Evolutionary conservation across 2,888 invertebrate genomes (phyloP).

Genomic region (Crossocerus cetratus): DNA sequence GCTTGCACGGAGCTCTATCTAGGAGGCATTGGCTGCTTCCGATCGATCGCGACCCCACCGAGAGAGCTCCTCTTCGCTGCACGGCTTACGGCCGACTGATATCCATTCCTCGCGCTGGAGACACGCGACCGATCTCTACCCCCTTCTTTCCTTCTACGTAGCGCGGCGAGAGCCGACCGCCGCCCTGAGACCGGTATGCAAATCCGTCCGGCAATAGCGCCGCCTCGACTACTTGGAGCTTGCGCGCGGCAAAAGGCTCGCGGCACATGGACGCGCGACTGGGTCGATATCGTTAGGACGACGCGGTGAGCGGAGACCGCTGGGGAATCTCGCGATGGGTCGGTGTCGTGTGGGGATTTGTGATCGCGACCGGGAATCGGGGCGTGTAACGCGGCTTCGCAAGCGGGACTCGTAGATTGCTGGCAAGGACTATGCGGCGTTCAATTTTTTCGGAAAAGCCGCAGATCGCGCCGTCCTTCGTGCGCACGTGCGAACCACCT

Average conservation of each 20-base stretch:
- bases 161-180: not conserved
- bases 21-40: not conserved
- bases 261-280: too few relatives aligned
- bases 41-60: conserved; percentile 31
- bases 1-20: not conserved
- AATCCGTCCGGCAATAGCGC: too few relatives aligned
- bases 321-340: too few relatives aligned
- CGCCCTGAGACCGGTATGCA: too few relatives aligned
- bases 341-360: not conserved
- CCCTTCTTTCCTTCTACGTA: conserved; percentile 21
- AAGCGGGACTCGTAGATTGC: conserved; percentile 29
- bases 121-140: conserved; percentile 11
- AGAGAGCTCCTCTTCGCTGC: conserved; percentile 22
- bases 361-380: not conserved
- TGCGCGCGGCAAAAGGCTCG: not conserved
- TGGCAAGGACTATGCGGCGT: conserved; percentile 33
- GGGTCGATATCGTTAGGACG: too few relatives aligned
- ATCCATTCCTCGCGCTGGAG: conserved; percentile 26
- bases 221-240: too few relatives aligned
- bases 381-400: conserved; percentile 24
- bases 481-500: conserved; percentile 31
- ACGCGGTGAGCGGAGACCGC: too few relatives aligned
- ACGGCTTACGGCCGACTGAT: conserved; percentile 43
- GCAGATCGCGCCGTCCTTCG: conserved; percentile 43
- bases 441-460: conserved; percentile 50